Base-by-base conservation (phyloP, 2,888 invertebrate species). In the Gari tellinella region DNA sequence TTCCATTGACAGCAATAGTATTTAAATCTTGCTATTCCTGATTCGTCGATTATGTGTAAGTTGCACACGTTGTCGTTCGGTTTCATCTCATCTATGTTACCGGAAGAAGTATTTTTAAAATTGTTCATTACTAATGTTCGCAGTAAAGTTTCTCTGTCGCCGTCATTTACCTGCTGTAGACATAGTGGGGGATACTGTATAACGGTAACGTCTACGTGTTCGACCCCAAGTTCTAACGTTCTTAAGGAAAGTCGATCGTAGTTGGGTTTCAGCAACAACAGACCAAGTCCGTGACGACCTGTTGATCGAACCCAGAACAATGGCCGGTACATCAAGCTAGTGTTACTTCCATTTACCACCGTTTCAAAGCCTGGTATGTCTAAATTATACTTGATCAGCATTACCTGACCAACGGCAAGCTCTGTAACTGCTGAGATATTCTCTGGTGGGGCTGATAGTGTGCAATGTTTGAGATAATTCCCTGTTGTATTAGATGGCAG, bases 241-340 rank as follows among this genome's bases (percentile, higher is more conserved):
- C 72, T 45, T 23, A 89, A 61, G 0, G 88, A 89, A 26, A 88
- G 68, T 1, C 87, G 61, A 40, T 85, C 86, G 62, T 86, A 90
- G 64, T 88, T 85, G 17, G 87, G 85, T 19, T 85, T 76, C 51
- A 90, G 75, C 25, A 88, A 80, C 51, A 90, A 60, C 31, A 90
- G 73, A 10, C 84, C 84, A 15, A 81, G 72, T 1, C 89, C 89
- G 46, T 89, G 88, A 2, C 74, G 68, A 15, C 84, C 78, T 2
- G 80, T 75, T 7, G 84, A 80, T 5, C 86, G 77, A 14, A 78
- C 76, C 89, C 89, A 89, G 46, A 52, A 70, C 15, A 74, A 66
- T 2, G 80, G 80, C 53, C 61, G 76, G 37, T 76, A 80, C 41
- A 76, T 26, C 7, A n/a, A 12, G 5, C 63, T 65, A n/a, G 66